Evolutionary conservation across 2,888 invertebrate species (phyloP).

Genomic region (Cosmia pyralina): DNA sequence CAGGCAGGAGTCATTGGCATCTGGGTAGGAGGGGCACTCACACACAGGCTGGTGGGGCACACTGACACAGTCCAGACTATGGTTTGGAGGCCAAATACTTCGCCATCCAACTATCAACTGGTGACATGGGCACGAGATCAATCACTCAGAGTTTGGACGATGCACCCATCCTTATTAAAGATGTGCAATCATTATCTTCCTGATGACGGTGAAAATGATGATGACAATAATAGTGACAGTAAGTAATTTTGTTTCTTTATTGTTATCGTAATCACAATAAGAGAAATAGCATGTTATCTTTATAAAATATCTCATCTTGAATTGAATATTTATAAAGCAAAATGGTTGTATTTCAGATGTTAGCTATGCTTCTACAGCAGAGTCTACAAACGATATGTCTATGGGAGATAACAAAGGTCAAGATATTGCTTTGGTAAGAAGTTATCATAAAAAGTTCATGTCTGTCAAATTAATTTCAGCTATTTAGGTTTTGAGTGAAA

Average conservation of each 20-base stretch:
- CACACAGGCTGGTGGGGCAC: conserved; percentile 98
- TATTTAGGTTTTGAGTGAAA: not conserved
- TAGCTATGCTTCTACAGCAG: conserved; percentile 85
- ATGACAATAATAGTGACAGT: conserved; percentile 89
- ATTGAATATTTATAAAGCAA: not conserved
- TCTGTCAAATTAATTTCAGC: not conserved
- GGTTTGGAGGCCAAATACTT: conserved; percentile 95
- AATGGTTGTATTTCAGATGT: conserved; percentile 75
- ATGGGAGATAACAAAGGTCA: conserved; percentile 78
- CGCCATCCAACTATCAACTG: conserved; percentile 94
- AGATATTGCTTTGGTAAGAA: conserved; percentile 83
- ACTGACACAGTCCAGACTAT: conserved; percentile 98
- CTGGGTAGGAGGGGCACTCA: conserved; percentile 91
- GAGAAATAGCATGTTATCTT: not conserved
- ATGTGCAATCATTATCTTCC: conserved; percentile 92
- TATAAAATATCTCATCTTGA: not conserved
- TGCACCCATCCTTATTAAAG: conserved; percentile 96
- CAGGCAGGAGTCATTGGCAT: conserved; percentile 91
- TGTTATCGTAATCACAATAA: not conserved
- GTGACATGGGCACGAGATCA: conserved; percentile 99
- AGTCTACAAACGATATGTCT: conserved; percentile 82
- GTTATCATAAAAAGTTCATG: not conserved
- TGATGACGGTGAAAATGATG: conserved; percentile 90
- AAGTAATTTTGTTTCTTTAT: conserved; percentile 63
- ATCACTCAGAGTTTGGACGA: conserved; percentile 96